Conservation (phyloP, 1,140 invertebrate genomes). For the Protaetia brevitarsis region DNA sequence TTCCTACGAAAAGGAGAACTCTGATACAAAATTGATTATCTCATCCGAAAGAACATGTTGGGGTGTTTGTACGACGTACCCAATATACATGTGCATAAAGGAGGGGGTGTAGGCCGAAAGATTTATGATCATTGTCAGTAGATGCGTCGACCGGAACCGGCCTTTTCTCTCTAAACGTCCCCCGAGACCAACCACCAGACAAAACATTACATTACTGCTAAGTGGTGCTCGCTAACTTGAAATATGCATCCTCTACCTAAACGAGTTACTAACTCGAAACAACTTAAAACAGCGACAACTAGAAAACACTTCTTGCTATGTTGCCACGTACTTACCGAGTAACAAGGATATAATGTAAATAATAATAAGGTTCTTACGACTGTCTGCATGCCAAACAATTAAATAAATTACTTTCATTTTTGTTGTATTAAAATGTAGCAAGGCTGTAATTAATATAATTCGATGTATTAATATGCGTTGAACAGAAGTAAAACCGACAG, state of each 20-base stretch:
- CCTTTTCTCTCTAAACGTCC: constrained; percentile 23
- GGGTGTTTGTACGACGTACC: neutral
- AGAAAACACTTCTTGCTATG: neutral
- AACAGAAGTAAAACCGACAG: neutral
- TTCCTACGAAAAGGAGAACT: neutral
- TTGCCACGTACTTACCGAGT: constrained; percentile 18
- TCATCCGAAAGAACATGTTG: neutral
- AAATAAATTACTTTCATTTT: too few relatives aligned
- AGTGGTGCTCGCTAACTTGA: constrained; percentile 28
- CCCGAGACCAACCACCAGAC: constrained; percentile 28
- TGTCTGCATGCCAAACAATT: too few relatives aligned
- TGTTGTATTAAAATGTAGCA: too few relatives aligned
- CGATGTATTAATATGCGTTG: neutral
- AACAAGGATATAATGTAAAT: too few relatives aligned
- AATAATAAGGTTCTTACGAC: too few relatives aligned
- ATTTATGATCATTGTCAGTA: constrained; percentile 25
- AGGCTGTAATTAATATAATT: too few relatives aligned
- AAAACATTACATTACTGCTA: constrained; percentile 36
- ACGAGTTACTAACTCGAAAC: constrained; percentile 19
- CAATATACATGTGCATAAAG: neutral
- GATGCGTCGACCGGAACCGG: constrained; percentile 23
- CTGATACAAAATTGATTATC: constrained; percentile 22
- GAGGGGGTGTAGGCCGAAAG: neutral
- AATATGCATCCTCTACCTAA: constrained; percentile 21
- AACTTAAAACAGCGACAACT: neutral